phyloP scores from a whole-genome alignment of 2,797 vertebrate genomes.

The Acanthurus leucopareius region DNA sequence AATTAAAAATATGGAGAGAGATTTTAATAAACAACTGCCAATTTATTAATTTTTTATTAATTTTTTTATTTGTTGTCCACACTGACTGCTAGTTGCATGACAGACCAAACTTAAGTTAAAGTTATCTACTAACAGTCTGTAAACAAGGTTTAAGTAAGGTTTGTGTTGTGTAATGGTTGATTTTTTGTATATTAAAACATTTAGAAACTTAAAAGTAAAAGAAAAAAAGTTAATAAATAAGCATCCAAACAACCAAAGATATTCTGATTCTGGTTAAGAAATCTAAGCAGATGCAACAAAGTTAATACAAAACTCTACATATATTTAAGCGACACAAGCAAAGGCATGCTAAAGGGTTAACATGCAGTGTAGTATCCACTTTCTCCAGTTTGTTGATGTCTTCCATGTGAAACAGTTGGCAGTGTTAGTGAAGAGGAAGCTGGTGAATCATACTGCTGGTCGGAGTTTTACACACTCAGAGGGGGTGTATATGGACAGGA shows the following conservation, averaged over 20 bases:
- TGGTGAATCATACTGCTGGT: background rate
- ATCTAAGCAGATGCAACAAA: background rate
- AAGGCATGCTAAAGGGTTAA: background rate
- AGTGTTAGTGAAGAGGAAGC: background rate
- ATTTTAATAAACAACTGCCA: conserved; percentile 6
- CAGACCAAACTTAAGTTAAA: background rate
- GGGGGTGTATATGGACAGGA: background rate
- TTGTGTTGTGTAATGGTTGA: too few species aligned
- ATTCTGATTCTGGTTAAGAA: background rate
- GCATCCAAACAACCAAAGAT: background rate
- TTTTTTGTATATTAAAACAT: too few species aligned
- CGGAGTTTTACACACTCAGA: background rate
- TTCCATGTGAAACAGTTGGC: background rate
- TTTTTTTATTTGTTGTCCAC: background rate
- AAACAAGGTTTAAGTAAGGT: too few species aligned
- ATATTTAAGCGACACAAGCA: background rate
- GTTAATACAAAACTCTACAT: background rate
- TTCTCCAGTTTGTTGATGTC: background rate
- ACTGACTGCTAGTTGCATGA: conserved; percentile 1
- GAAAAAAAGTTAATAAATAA: background rate
- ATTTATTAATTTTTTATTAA: background rate
- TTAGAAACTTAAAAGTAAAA: too few species aligned
- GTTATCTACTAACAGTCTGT: background rate
- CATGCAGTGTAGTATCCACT: background rate
- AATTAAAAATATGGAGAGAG: conserved; percentile 17